Base-by-base conservation (phyloP, 2,113 vertebrate species). In the Pangasianodon gigas region DNA sequence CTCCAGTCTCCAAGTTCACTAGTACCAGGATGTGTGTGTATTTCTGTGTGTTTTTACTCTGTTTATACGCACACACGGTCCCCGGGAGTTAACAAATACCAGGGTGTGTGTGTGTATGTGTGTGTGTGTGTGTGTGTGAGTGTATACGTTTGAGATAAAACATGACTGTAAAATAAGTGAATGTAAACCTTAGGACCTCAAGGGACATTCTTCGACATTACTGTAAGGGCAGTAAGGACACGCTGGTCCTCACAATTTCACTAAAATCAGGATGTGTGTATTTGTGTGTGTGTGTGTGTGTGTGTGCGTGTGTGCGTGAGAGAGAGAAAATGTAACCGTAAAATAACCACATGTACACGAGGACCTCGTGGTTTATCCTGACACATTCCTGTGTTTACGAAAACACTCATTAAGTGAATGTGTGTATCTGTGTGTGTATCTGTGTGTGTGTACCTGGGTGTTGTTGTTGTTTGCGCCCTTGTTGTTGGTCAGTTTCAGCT, bases 401-500 rank as follows among this genome's bases (percentile, higher is more conserved):
- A 19, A 41, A 74, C 32, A 21, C 71, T 41, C 98, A 99, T 81
- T 98, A 16, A 16, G 5, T 5, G 54, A 19, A 4, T 69, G 41
- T 41, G 44, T 48, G 26, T 79, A 44, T 48, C 24, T 71, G n/a
- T 74, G 32, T 74, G 71, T 41, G 37, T 75, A 37, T 2, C 8
- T 44, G 44, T 77, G 71, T 67, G 67, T 44, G 60, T 51, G 92
- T 93, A 99, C 98, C 98, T 99, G 98, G 0, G 98, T 97, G 87
- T 97, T 99, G 93, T 99, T 99, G 94, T 99, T 99, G 92, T 98
- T 99, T 1, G 98, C 98, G 0, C 98, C 98, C 95, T 99, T 99
- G 89, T 99, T 99, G 95, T 99, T 99, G 74, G 98, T 99, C 41
- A 99, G 96, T 93, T 99, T 99, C 93, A 99, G 94, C 77, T 99